A percentile compares a stretch with the other conserved stretches of the same genome.
phyloP scores from a whole-genome alignment of 2,113 vertebrate genomes.

The Salvator merianae region DNA sequence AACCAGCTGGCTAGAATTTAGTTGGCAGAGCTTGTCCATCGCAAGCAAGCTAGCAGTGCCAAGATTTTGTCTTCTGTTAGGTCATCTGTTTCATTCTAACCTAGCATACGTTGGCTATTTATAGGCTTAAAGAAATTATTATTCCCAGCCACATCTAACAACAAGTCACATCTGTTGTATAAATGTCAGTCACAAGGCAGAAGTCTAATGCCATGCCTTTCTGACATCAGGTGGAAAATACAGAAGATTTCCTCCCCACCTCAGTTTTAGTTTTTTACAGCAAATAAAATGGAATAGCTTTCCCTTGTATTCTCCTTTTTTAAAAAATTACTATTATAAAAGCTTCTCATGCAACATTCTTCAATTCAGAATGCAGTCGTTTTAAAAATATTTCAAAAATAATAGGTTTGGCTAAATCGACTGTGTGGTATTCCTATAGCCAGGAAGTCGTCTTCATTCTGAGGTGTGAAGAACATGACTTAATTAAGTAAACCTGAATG shows the following conservation, averaged over 20 bases:
- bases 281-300: conserved; percentile 53
- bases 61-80: conserved; percentile 76
- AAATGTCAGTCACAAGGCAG: conserved; percentile 71
- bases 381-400: conserved; percentile 44
- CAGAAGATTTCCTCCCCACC: conserved; percentile 43
- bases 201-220: conserved; percentile 59
- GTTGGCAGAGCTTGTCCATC: conserved; percentile 68
- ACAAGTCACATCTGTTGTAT: conserved; percentile 71
- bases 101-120: conserved; percentile 73
- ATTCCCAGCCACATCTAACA: conserved; percentile 68
- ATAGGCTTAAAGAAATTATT: conserved; percentile 74
- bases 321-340: conserved; percentile 25
- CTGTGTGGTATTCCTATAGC: conserved; percentile 40
- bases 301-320: conserved; percentile 32
- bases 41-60: conserved; percentile 67
- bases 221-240: conserved; percentile 68
- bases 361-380: background rate
- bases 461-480: background rate
- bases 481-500: conserved; percentile 11
- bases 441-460: conserved; percentile 43
- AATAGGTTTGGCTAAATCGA: conserved; percentile 45
- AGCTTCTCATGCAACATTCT: conserved; percentile 30
- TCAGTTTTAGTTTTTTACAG: conserved; percentile 47
- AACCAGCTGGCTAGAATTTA: conserved; percentile 73
- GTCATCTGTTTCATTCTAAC: conserved; percentile 75